phyloP scores from a whole-genome alignment of 2,113 vertebrate species.

The Murina feae region DNA sequence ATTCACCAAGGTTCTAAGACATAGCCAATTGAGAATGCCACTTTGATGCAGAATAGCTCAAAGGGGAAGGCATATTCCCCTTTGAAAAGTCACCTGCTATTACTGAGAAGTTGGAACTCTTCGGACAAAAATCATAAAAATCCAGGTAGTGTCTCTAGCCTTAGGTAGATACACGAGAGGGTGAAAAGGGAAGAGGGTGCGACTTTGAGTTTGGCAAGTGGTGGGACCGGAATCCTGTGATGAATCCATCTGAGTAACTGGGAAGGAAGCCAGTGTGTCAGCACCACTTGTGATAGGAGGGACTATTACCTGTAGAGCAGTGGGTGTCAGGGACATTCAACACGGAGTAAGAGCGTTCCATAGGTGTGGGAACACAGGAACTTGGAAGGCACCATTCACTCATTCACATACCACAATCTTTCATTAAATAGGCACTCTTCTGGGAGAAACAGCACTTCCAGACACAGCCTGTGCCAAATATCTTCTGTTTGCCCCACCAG shows the following conservation, averaged over 20 bases:
- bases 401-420: background rate
- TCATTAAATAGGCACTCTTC: background rate
- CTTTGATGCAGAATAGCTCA: background rate
- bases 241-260: background rate
- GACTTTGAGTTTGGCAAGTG: background rate
- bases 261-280: background rate
- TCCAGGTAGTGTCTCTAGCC: background rate
- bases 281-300: background rate
- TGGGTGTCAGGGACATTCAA: background rate
- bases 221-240: background rate
- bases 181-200: background rate
- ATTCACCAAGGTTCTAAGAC: background rate
- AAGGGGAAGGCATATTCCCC: background rate
- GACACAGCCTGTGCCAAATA: background rate
- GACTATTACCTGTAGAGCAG: background rate
- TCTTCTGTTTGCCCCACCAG: background rate
- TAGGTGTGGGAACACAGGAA: background rate
- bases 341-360: background rate
- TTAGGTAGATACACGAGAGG: background rate
- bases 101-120: background rate
- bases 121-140: conserved; percentile 17
- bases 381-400: background rate
- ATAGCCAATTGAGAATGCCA: background rate
- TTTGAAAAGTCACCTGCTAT: background rate
- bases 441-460: background rate